Evolutionary conservation across 2,797 vertebrate species (phyloP).

Genomic region (Pseudochaenichthys georgianus): DNA sequence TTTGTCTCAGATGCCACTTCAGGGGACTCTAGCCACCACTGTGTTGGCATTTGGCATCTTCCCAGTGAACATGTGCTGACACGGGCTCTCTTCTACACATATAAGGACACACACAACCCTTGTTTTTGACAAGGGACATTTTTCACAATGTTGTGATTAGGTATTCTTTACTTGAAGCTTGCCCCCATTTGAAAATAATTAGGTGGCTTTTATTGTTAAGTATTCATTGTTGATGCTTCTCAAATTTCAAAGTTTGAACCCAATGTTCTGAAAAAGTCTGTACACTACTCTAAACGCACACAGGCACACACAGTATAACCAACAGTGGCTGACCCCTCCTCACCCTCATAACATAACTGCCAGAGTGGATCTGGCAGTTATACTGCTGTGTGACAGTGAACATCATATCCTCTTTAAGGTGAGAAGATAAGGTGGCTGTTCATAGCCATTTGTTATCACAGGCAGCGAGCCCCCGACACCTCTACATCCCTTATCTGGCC

Average conservation of each 20-base stretch:
- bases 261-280: background rate
- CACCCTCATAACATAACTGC: constrained; percentile 60
- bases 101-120: constrained; percentile 29
- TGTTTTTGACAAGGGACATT: constrained; percentile 31
- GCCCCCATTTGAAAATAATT: constrained; percentile 61
- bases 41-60: constrained; percentile 66
- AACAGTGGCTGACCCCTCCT: constrained; percentile 49
- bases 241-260: constrained; percentile 27
- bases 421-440: constrained; percentile 78
- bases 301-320: constrained; percentile 16
- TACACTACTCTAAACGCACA: background rate
- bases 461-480: constrained; percentile 63
- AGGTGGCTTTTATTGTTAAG: constrained; percentile 38
- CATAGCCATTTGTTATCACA: constrained; percentile 74
- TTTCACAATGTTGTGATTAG: constrained; percentile 47
- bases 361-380: constrained; percentile 49
- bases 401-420: constrained; percentile 80
- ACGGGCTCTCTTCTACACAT: constrained; percentile 27
- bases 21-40: constrained; percentile 60
- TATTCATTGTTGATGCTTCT: constrained; percentile 39
- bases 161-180: constrained; percentile 47
- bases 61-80: constrained; percentile 56
- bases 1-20: constrained; percentile 76
- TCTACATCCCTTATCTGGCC: constrained; percentile 75
- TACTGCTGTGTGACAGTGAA: constrained; percentile 66